A percentile compares a stretch with the other conserved stretches of the same genome.
These are phyloP conservation scores for Pampusana beccarii DNA, from an alignment of 2,113 vertebrate species.

Conservation along the genomic window DNA sequence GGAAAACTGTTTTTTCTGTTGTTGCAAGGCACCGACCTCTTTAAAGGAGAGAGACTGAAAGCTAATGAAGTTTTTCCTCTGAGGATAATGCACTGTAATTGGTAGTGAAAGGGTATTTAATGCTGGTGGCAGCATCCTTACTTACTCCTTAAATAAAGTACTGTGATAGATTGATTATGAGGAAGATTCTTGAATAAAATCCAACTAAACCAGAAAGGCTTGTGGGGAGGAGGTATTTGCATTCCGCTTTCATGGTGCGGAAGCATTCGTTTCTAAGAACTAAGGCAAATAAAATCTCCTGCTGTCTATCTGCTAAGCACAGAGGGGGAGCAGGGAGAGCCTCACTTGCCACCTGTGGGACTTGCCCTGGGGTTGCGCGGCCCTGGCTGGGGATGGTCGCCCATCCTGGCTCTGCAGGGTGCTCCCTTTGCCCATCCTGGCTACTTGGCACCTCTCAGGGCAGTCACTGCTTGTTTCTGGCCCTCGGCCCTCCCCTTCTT, in stretches of 20 bases:
- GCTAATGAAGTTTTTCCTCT: neutral
- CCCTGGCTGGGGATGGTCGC: neutral
- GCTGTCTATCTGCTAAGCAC: neutral
- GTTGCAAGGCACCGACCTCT: constrained; percentile 1
- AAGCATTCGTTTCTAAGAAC: neutral
- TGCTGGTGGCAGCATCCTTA: neutral
- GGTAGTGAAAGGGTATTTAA: neutral
- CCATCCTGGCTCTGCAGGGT: neutral
- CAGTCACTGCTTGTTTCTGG: neutral
- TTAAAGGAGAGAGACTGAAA: neutral
- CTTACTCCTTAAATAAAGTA: constrained; percentile 8
- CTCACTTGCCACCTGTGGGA: neutral
- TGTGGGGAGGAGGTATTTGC: neutral
- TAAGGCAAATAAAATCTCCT: neutral
- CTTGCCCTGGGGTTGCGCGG: neutral
- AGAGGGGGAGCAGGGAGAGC: neutral
- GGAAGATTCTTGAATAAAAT: neutral
- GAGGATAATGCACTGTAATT: neutral
- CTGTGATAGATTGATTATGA: neutral
- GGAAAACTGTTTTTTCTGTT: neutral
- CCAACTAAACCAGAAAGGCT: neutral
- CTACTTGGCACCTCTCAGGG: neutral
- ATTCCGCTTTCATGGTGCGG: neutral
- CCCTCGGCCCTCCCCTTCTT: neutral
- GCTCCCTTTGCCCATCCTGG: neutral